phyloP scores from a whole-genome alignment of 2,797 vertebrate species.

The Somateria mollissima region DNA sequence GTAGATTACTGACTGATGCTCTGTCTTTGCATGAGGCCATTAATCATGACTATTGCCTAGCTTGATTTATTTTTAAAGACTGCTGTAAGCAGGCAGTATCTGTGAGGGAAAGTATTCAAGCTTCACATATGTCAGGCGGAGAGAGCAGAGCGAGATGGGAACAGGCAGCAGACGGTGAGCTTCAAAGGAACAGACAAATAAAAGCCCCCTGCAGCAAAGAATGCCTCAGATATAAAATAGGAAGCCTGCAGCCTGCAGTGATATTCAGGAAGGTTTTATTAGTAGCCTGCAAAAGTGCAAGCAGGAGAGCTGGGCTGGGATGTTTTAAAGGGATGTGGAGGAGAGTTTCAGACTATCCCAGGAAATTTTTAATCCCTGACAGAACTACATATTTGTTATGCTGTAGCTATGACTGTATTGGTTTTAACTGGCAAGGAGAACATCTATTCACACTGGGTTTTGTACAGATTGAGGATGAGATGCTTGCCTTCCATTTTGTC shows the following conservation, averaged over 20 bases:
- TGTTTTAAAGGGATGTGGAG: background rate
- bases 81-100: slow-evolving; percentile 5
- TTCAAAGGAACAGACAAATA: slow-evolving; percentile 52
- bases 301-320: background rate
- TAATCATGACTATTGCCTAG: background rate
- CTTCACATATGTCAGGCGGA: slow-evolving; percentile 13
- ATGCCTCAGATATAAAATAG: background rate
- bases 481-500: background rate
- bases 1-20: background rate
- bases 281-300: background rate
- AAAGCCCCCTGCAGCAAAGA: slow-evolving; percentile 17
- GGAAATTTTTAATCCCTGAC: background rate
- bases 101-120: background rate
- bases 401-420: background rate
- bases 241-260: background rate
- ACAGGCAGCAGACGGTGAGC: slow-evolving; percentile 44
- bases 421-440: background rate
- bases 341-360: background rate
- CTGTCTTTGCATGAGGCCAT: background rate
- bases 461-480: background rate
- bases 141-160: background rate
- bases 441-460: background rate
- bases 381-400: fast-evolving
- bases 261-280: background rate
- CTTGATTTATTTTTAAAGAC: background rate